These are phyloP conservation scores for Drymonia ruficornis DNA, from an alignment of 2,888 invertebrate genomes.

Conservation along the genomic window DNA sequence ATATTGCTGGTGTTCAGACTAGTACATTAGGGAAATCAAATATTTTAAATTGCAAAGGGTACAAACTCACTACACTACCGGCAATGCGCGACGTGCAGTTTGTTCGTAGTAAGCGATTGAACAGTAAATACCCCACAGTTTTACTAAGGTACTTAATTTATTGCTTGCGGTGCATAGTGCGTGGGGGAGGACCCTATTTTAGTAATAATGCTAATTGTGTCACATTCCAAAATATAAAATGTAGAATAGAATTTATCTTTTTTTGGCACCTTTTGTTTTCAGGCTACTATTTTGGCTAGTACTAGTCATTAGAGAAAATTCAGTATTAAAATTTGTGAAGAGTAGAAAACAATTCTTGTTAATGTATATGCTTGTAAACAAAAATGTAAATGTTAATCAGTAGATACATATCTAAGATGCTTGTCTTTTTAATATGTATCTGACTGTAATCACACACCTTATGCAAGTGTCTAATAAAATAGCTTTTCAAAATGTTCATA, in stretches of 20 bases:
- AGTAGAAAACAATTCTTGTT: not conserved
- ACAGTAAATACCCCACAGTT: too few relatives aligned
- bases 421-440: conserved; percentile 34
- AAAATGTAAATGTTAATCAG: not conserved
- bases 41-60: too few relatives aligned
- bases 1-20: too few relatives aligned
- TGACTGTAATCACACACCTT: conserved; percentile 50
- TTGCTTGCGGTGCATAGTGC: not conserved
- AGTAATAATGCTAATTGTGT: not conserved
- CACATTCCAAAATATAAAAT: conserved; percentile 31
- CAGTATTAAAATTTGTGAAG: conserved; percentile 29
- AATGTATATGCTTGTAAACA: not conserved
- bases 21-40: too few relatives aligned
- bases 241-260: conserved; percentile 38
- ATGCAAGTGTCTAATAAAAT: conserved; percentile 32
- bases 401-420: conserved; percentile 9
- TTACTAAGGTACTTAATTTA: too few relatives aligned
- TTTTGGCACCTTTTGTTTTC: conserved; percentile 42
- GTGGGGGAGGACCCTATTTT: not conserved
- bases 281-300: conserved; percentile 30
- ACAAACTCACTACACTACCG: too few relatives aligned
- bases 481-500: conserved; percentile 32
- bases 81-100: too few relatives aligned
- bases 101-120: too few relatives aligned
- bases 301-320: conserved; percentile 16